Base-by-base conservation (phyloP, 2,888 invertebrate species). In the Harpagoxenus sublaevis region DNA sequence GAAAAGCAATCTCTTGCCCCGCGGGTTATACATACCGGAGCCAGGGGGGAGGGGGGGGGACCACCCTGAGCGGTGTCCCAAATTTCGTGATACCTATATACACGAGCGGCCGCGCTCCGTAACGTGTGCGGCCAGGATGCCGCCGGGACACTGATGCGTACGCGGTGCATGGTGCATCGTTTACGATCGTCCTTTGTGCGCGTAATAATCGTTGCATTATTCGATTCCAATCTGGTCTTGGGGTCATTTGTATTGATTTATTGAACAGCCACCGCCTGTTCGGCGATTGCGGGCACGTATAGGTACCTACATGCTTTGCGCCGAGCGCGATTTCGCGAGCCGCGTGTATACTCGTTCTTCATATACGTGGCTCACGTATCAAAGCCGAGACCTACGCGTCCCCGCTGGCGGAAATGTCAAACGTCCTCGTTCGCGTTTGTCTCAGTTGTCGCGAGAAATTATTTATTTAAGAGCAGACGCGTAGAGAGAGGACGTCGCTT, bases 151-250 rank as follows among this genome's bases (percentile, higher is more conserved):
- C 35, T n/a, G 23, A 23, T 23, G 42, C 55, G 48, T 62, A 12
- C n/a, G 48, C 18, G 35, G 23, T 23, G 23, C 23, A 23, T 23
- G 35, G 28, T 55, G 84, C 65, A 55, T 48, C 55, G 71, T 71
- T 63, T 63, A 45, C 62, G 53, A 62, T 42, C 39, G 55, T 28
- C 73, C 85, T 85, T 86, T 73, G 85, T 84, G 65, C 65, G 66
- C 75, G 84, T 35, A 85, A 84, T 86, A 81, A 85, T 85, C 77
- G 82, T 86, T 75, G 73, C 77, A 77, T 85, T 85, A 77, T 81
- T 86, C 85, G 82, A 77, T 86, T 86, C 84, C 86, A 86, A 86
- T 86, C 84, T 81, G 71, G 53, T 77, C 84, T 71, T 66, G 70
- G 63, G 81, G 71, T 60, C 75, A 81, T 84, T 86, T 75, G 75